Evolutionary conservation across 2,797 vertebrate species (phyloP).

Genomic region (Paguma larvata): DNA sequence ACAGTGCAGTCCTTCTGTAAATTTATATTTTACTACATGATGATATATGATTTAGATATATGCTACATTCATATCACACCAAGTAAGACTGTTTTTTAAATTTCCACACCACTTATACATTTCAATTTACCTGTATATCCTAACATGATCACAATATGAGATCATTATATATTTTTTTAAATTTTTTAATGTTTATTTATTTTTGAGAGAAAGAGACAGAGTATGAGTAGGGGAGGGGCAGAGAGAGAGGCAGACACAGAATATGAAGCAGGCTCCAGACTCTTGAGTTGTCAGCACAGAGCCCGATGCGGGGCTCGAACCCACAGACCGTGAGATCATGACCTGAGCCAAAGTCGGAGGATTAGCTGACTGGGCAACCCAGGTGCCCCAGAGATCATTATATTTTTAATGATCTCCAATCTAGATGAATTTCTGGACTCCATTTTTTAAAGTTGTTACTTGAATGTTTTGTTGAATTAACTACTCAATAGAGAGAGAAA

Average conservation of each 20-base stretch:
- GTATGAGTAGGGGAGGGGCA: too few species aligned
- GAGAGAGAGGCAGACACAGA: too few species aligned
- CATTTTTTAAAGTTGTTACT: background rate
- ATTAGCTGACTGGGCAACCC: too few species aligned
- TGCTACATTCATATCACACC: background rate
- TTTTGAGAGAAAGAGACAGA: too few species aligned
- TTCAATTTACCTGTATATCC: background rate
- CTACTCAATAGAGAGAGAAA: background rate
- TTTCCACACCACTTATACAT: background rate
- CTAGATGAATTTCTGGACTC: conserved; percentile 31
- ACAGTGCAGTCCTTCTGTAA: conserved; percentile 4
- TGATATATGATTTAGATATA: background rate
- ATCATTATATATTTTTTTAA: background rate
- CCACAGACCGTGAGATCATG: too few species aligned
- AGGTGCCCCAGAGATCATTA: too few species aligned
- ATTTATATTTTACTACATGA: background rate
- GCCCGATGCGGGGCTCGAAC: too few species aligned
- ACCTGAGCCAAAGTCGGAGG: too few species aligned
- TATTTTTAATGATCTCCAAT: background rate
- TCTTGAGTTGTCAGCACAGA: too few species aligned
- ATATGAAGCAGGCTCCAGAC: too few species aligned
- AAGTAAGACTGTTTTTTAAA: background rate
- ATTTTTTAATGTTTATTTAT: too few species aligned
- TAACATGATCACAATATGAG: conserved; percentile 9
- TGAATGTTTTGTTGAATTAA: background rate